Evolutionary conservation across 1,140 invertebrate species (phyloP).

Genomic region (Pemphigus obesinymphae): DNA sequence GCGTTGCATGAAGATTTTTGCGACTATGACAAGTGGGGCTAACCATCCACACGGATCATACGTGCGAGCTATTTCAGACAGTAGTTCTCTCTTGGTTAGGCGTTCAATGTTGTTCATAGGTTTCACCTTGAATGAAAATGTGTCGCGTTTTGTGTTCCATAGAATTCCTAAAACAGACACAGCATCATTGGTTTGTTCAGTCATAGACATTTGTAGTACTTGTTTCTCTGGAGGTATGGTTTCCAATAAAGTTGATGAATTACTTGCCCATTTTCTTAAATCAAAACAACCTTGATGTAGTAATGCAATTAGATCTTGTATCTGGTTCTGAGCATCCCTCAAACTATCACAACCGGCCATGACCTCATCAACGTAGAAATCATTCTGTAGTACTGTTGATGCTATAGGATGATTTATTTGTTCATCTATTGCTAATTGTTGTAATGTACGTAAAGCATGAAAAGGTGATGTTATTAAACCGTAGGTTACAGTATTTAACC

Average conservation of each 20-base stretch:
- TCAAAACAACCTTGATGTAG: slow-evolving; percentile 44
- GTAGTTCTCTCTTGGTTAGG: slow-evolving; percentile 41
- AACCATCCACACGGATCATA: slow-evolving; percentile 49
- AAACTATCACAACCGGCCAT: slow-evolving; percentile 42
- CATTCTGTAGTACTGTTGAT: slow-evolving; percentile 44
- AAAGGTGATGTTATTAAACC: neutral
- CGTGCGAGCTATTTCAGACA: slow-evolving; percentile 43
- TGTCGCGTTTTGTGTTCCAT: slow-evolving; percentile 42
- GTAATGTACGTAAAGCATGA: neutral
- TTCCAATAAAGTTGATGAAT: neutral
- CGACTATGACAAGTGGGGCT: slow-evolving; percentile 45
- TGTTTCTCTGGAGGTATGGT: slow-evolving; percentile 36
- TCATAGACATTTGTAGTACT: slow-evolving; percentile 46
- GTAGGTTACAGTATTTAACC: slow-evolving; percentile 49
- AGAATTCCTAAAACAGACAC: slow-evolving; percentile 44
- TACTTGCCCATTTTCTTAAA: slow-evolving; percentile 45
- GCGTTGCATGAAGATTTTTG: slow-evolving; percentile 42
- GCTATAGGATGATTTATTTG: neutral
- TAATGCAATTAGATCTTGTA: slow-evolving; percentile 43
- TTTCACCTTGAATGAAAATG: slow-evolving; percentile 9
- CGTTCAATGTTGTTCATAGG: neutral
- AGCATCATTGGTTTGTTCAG: slow-evolving; percentile 47
- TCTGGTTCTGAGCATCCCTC: slow-evolving; percentile 43
- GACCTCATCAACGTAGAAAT: slow-evolving; percentile 48
- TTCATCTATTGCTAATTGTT: neutral